Conservation (phyloP, 1,140 invertebrate species). For the Drosophila persimilis region DNA sequence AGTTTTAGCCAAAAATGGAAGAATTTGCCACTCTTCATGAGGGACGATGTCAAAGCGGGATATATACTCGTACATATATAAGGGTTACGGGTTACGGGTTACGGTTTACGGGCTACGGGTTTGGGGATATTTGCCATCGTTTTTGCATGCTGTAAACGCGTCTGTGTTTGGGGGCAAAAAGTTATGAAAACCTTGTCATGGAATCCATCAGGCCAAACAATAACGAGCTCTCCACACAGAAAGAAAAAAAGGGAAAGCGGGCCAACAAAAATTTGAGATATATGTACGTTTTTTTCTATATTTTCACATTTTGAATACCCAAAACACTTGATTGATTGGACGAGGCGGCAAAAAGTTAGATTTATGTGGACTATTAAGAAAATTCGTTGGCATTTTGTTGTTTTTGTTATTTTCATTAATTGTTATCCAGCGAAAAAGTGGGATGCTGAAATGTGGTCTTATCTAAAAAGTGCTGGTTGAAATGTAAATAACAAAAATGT, state of each 20-base stretch:
- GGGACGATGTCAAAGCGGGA: not conserved
- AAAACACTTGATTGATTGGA: conserved; percentile 27
- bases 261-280: not conserved
- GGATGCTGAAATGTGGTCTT: not conserved
- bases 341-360: not conserved
- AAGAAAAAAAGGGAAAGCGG: not conserved
- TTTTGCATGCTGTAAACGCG: conserved; percentile 46
- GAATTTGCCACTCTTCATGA: not conserved
- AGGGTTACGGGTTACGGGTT: too few species aligned
- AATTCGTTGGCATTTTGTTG: not conserved
- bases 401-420: not conserved
- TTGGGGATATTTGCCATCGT: conserved; percentile 25
- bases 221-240: conserved; percentile 8
- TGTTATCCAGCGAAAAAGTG: not conserved
- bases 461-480: not conserved
- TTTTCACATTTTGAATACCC: conserved; percentile 29
- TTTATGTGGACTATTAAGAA: conserved; percentile 4
- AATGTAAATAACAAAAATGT: too few species aligned
- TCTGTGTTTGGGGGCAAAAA: conserved; percentile 38
- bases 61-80: not conserved
- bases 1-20: conserved; percentile 3
- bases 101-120: not conserved
- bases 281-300: not conserved
- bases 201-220: conserved; percentile 43
- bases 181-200: conserved; percentile 60